Evolutionary conservation across 2,797 vertebrate genomes (phyloP).

Genomic region (Peromyscus attwateri): DNA sequence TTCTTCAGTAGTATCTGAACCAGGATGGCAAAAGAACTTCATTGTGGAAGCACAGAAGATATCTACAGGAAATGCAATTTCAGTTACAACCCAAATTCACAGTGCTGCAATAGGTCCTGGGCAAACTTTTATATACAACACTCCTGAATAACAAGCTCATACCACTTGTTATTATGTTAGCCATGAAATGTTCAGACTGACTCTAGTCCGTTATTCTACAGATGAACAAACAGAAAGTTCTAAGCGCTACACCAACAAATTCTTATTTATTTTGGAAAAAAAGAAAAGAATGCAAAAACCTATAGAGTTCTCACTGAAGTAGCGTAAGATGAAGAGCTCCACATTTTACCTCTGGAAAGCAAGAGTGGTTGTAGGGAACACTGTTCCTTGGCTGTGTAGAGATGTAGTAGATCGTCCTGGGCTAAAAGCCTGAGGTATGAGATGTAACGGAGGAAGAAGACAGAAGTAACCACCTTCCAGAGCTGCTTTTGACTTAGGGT

Average conservation of each 20-base stretch:
- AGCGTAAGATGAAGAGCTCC: background rate
- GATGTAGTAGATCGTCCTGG: background rate
- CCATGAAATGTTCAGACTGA: slow-evolving; percentile 34
- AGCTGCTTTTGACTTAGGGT: slow-evolving; percentile 31
- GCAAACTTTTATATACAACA: background rate
- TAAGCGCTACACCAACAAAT: too few species aligned
- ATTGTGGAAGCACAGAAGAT: background rate
- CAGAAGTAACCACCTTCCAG: background rate
- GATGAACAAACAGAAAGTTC: slow-evolving; percentile 26
- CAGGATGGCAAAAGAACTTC: background rate
- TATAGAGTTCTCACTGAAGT: background rate
- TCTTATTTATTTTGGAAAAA: slow-evolving; percentile 27
- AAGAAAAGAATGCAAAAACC: background rate
- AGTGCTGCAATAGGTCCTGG: background rate
- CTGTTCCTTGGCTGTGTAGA: background rate
- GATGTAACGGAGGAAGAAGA: background rate
- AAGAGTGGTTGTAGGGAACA: background rate
- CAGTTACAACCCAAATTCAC: slow-evolving; percentile 41
- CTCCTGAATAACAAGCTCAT: background rate
- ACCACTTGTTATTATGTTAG: background rate
- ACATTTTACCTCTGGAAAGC: slow-evolving; percentile 16
- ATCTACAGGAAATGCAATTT: slow-evolving; percentile 13
- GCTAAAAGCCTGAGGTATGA: background rate
- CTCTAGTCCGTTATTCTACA: background rate
- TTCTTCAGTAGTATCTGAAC: background rate